Conservation (phyloP, 2,113 vertebrate species). For the Cephalopterus ornatus region DNA sequence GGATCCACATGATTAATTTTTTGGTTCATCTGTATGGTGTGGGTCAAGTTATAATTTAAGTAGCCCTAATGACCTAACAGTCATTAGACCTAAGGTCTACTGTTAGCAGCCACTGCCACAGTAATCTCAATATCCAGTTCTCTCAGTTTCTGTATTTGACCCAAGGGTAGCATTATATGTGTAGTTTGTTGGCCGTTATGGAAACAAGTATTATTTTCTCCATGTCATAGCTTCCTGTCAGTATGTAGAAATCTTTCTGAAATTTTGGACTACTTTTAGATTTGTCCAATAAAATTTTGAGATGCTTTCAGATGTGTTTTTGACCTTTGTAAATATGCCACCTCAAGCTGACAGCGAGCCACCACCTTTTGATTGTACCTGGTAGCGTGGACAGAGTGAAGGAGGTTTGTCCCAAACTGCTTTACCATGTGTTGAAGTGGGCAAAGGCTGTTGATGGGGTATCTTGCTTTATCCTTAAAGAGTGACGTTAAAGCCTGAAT, state of each 20-base stretch:
- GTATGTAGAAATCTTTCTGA: neutral
- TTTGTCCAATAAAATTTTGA: neutral
- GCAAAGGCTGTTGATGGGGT: rapidly evolving
- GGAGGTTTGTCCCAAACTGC: neutral
- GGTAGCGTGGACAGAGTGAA: rapidly evolving
- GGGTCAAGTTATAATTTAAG: neutral
- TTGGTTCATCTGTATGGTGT: neutral
- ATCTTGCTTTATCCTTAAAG: neutral
- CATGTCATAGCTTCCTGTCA: neutral
- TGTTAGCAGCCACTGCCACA: neutral
- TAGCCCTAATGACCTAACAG: neutral
- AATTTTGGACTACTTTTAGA: neutral
- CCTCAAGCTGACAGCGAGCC: neutral
- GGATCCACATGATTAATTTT: neutral
- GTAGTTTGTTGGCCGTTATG: rapidly evolving
- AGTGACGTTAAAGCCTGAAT: neutral
- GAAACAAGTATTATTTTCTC: neutral
- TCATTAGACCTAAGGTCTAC: neutral
- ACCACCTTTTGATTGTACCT: neutral
- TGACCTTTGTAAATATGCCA: neutral
- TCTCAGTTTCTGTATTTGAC: neutral
- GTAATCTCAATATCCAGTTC: neutral
- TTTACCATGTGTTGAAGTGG: neutral
- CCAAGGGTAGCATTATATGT: rapidly evolving
- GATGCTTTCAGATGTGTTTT: rapidly evolving